A percentile compares a stretch with the other conserved stretches of the same genome.
phyloP scores from a whole-genome alignment of 2,888 invertebrate genomes.

The Cynaeus angustus region DNA sequence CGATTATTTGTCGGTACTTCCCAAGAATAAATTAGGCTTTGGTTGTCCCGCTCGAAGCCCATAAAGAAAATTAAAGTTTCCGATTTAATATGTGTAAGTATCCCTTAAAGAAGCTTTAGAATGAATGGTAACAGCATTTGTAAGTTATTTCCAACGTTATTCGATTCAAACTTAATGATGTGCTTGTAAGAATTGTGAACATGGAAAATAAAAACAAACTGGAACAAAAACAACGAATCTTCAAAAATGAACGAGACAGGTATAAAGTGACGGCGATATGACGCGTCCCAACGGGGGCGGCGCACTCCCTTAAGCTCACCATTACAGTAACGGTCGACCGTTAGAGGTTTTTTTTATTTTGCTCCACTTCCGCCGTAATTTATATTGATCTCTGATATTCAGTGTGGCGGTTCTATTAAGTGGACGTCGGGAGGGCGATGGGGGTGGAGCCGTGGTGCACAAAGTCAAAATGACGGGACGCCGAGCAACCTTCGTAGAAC shows the following conservation, averaged over 20 bases:
- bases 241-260: slow-evolving; percentile 16
- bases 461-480: slow-evolving; percentile 35
- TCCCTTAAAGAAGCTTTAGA: slow-evolving; percentile 29
- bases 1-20: slow-evolving; percentile 32
- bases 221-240: slow-evolving; percentile 9
- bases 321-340: slow-evolving; percentile 30
- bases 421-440: slow-evolving; percentile 39
- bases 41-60: slow-evolving; percentile 15
- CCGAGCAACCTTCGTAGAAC: slow-evolving; percentile 19
- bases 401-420: slow-evolving; percentile 40
- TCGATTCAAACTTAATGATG: slow-evolving; percentile 9
- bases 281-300: slow-evolving; percentile 21
- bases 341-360: slow-evolving; percentile 36
- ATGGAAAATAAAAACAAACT: slow-evolving; percentile 2
- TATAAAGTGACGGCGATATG: slow-evolving; percentile 21
- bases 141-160: slow-evolving; percentile 18
- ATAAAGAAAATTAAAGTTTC: slow-evolving; percentile 43
- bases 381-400: slow-evolving; percentile 43
- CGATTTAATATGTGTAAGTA: slow-evolving; percentile 44
- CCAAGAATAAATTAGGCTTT: slow-evolving; percentile 39
- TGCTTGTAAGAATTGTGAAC: slow-evolving; percentile 11
- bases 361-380: slow-evolving; percentile 34
- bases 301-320: slow-evolving; percentile 23
- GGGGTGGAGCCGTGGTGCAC: slow-evolving; percentile 34
- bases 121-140: slow-evolving; percentile 21